These are phyloP conservation scores for Nannospalax galili DNA, from an alignment of 2,113 vertebrate species.

Conservation along the genomic window DNA sequence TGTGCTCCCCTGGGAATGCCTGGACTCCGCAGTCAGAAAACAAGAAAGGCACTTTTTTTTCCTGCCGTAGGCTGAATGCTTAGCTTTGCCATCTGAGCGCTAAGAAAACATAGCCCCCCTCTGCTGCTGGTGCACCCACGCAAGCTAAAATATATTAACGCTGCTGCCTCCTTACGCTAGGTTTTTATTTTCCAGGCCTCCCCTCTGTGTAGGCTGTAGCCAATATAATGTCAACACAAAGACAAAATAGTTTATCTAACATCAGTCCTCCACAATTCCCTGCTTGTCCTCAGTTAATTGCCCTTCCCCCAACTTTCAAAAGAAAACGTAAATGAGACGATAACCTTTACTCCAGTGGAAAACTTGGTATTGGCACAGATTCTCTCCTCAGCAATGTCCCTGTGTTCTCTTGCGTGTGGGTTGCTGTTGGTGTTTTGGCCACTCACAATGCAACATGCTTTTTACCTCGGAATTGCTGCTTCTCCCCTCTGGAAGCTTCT, in stretches of 20 bases:
- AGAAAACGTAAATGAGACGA: conserved; percentile 72
- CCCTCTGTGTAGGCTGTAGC: conserved; percentile 91
- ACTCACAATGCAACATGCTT: conserved; percentile 58
- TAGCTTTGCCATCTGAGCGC: conserved; percentile 98
- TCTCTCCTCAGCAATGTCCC: conserved; percentile 74
- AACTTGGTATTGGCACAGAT: conserved; percentile 82
- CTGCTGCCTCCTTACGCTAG: conserved; percentile 80
- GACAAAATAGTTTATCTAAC: conserved; percentile 99
- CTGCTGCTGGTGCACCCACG: conserved; percentile 92
- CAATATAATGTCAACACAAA: conserved; percentile 94
- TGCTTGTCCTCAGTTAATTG: conserved; percentile 71
- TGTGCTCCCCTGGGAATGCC: conserved; percentile 95
- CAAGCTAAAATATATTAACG: conserved; percentile 97
- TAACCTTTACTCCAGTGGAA: conserved; percentile 83
- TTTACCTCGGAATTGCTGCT: conserved; percentile 32
- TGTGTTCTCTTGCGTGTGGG: conserved; percentile 69
- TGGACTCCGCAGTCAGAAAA: conserved; percentile 94
- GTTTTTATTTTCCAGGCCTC: conserved; percentile 89
- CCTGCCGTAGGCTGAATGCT: conserved; percentile 96
- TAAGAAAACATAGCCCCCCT: conserved; percentile 98
- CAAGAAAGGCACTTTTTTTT: conserved; percentile 98
- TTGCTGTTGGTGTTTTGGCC: conserved; percentile 79
- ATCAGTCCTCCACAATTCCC: conserved; percentile 81
- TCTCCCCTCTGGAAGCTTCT: conserved; percentile 34
- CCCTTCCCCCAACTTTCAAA: conserved; percentile 62